Base-by-base conservation (phyloP, 2,113 vertebrate genomes). In the Holacanthus passer region DNA sequence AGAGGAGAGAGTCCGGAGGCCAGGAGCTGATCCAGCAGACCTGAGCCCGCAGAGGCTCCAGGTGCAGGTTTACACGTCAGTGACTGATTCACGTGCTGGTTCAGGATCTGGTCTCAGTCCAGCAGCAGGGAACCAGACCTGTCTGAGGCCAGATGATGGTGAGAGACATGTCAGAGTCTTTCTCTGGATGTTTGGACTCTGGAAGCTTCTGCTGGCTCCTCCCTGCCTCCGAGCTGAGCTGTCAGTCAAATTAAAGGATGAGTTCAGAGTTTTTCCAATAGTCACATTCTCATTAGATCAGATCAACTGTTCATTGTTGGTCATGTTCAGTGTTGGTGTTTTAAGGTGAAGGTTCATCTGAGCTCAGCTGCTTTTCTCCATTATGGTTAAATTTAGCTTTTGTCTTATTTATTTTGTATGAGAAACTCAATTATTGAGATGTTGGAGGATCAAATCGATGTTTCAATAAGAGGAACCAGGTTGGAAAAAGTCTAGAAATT, bases 161-260 rank as follows among this genome's bases (percentile, higher is more conserved):
- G 16, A 77, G 16, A 77, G 63, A 62, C 64, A 62, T 43, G 14
- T 6, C 37, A 24, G 62, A 53, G 58, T 35, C 52, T 35, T 64
- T 52, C n/a, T 29, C 7, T 45, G n/a, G 0, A 5, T 35, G 41
- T 48, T 73, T 75, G 58, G 27, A 77, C 55, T 32, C 16, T 63
- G 80, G 83, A 84, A 58, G 83, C 79, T 77, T 69, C 53, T 80
- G 87, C 79, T 80, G 56, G 37, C 72, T 55, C 71, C 79, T 66
- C 79, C 79, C 68, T 62, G n/a, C 10, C 0, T 13, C 2, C n/a
- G 45, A 73, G 17, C 39, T 41, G 63, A 64, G n/a, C 7, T 41
- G 47, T 13, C 4, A 9, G 53, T 52, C 24, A 24, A 8, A 24
- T 48, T 14, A 31, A 62, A 50, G 24, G 63, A 82, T 10, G 59